Evolutionary conservation across 2,797 vertebrate species (phyloP), one percentile per base, ranked within the genome.

Genomic region (Botia kubotai): DNA sequence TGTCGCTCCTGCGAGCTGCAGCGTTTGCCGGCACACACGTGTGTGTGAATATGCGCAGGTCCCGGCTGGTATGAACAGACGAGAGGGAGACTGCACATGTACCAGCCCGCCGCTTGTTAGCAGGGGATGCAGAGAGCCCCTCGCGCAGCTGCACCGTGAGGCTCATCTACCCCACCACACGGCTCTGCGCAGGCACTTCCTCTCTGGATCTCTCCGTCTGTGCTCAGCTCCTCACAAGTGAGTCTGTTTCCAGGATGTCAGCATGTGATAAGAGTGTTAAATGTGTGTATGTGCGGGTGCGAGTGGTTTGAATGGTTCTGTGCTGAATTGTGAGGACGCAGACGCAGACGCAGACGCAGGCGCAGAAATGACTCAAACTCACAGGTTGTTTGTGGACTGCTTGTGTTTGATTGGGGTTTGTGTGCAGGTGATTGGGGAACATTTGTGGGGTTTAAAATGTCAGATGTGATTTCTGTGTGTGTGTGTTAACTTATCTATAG

Each of bases 241-340:
- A 83, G 76, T 83, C 21, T 68, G 69, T 52, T 70, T 36, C 57
- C 65, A 65, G 52, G 75, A 58, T 68, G 23, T 36, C 60, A 75
- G 39, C 60, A 39, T 52, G 53, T 23, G 6, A 36, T 16, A 36
- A 14, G 16, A 65, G 16, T 11, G 2, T 12, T 58, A 16, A 19
- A 6, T 26, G 33, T 46, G 75, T 55, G n/a, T 46, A 1, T 46
- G 4, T 46, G 75, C 36, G 36, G 36, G 6, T 6, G 6, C 8
- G 12, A 21, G 36, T 53, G n/a, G 1, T 39, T 6, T 0, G 4
- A 39, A 17, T 2, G 8, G 23, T n/a, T n/a, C 36, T 29, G 46
- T 33, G 26, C 26, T 63, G 14, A 63, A 33, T 63, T 7, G 2
- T 33, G 14, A 16, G 17, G 60, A 66, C 10, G 4, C 13, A 19